Conservation (phyloP, 1,140 invertebrate genomes). For the Cephus cinctus region DNA sequence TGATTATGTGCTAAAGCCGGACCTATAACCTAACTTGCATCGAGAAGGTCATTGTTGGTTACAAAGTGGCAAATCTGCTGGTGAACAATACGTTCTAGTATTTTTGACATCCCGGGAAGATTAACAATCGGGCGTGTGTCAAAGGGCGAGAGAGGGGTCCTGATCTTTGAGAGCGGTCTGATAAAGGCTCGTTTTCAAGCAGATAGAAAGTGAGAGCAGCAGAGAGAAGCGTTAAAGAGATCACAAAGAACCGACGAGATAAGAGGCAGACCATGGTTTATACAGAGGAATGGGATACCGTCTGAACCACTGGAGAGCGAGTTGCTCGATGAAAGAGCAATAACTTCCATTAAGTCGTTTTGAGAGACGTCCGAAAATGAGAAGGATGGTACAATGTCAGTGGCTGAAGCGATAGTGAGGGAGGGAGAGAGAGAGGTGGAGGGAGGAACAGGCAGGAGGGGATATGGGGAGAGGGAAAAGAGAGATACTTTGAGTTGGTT, state of each 20-base stretch:
- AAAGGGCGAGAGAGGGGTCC: background rate
- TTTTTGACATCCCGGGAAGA: too few relatives aligned
- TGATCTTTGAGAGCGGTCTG: background rate
- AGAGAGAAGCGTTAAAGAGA: background rate
- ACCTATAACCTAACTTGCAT: background rate
- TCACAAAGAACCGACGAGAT: slow-evolving; percentile 1
- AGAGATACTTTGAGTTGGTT: too few relatives aligned
- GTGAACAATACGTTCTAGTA: background rate
- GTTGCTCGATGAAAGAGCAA: too few relatives aligned
- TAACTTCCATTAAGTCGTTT: too few relatives aligned
- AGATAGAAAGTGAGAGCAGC: background rate
- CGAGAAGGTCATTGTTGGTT: slow-evolving; percentile 1
- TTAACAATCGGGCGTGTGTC: slow-evolving; percentile 1
- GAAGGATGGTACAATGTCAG: too few relatives aligned
- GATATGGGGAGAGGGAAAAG: too few relatives aligned
- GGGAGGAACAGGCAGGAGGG: too few relatives aligned
- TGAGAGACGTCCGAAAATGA: too few relatives aligned
- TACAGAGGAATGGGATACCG: slow-evolving; percentile 1
- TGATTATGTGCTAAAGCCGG: background rate
- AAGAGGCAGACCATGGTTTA: slow-evolving; percentile 3
- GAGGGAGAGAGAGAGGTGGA: too few relatives aligned
- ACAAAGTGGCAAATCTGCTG: background rate
- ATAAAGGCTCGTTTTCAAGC: slow-evolving; percentile 1
- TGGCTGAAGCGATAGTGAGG: too few relatives aligned
- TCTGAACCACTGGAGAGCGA: background rate